phyloP scores from a whole-genome alignment of 2,888 invertebrate species.

The Coelopa pilipes region DNA sequence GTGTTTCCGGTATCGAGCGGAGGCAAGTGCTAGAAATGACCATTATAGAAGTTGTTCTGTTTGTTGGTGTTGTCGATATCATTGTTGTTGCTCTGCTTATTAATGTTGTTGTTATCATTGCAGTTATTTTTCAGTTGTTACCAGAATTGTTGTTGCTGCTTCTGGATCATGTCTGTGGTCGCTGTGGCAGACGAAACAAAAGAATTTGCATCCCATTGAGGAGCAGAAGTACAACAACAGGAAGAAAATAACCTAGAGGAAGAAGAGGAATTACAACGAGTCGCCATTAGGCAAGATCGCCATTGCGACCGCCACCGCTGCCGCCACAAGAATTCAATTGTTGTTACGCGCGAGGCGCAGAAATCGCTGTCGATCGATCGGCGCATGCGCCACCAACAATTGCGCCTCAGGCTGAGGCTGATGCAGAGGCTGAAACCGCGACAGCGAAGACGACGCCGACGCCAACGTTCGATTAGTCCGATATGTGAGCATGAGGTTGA shows the following conservation, averaged over 20 bases:
- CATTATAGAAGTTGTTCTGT: too few species aligned
- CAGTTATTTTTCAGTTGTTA: too few species aligned
- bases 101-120: too few species aligned
- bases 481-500: slow-evolving; percentile 21
- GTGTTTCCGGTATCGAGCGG: too few species aligned
- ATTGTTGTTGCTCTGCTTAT: too few species aligned
- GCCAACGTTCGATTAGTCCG: slow-evolving; percentile 5
- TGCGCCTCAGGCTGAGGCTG: neutral
- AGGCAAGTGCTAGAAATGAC: too few species aligned
- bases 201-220: slow-evolving; percentile 40
- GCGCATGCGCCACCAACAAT: neutral
- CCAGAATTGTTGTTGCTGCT: neutral
- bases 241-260: neutral
- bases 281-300: slow-evolving; percentile 2
- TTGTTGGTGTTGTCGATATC: too few species aligned
- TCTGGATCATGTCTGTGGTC: slow-evolving; percentile 20
- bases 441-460: neutral
- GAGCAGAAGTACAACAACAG: neutral
- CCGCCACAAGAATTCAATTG: slow-evolving; percentile 44
- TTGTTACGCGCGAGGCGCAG: slow-evolving; percentile 21
- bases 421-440: neutral
- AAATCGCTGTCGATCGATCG: slow-evolving; percentile 2
- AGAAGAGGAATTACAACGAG: neutral
- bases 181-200: neutral
- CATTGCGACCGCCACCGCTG: slow-evolving; percentile 32